Evolutionary conservation across 2,888 invertebrate genomes (phyloP).

Genomic region (Dinocampus coccinellae): DNA sequence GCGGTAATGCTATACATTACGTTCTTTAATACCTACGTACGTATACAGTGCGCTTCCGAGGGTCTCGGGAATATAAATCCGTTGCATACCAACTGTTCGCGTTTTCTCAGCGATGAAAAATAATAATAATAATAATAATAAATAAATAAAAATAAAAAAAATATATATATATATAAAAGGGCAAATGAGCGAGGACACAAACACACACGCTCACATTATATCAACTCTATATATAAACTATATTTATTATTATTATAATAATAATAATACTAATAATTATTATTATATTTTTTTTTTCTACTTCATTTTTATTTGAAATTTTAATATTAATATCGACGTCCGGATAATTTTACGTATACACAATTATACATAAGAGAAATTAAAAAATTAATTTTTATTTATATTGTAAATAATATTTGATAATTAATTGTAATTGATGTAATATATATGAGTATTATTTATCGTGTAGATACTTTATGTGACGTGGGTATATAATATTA

Average conservation of each 20-base stretch:
- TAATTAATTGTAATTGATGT: conserved; percentile 40
- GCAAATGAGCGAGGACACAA: neutral
- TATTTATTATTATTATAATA: too few species aligned
- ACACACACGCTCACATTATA: neutral
- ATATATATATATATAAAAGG: neutral
- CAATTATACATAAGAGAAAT: neutral
- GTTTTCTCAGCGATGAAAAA: neutral
- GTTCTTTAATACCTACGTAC: conserved; percentile 55
- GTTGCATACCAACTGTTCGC: conserved; percentile 41
- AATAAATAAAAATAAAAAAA: neutral
- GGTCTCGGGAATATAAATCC: conserved; percentile 49
- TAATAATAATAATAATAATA: neutral
- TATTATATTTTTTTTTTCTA: too few species aligned
- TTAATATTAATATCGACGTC: neutral
- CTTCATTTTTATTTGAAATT: neutral
- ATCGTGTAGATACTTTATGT: neutral
- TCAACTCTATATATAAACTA: too few species aligned
- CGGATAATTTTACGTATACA: neutral
- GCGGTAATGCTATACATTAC: conserved; percentile 62
- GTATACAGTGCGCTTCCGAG: conserved; percentile 52
- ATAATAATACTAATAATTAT: too few species aligned
- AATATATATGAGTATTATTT: neutral
- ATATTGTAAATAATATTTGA: conserved; percentile 33
- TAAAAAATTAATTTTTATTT: neutral
- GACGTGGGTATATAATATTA: neutral